phyloP scores from a whole-genome alignment of 2,797 vertebrate genomes.

The Cottoperca gobio region DNA sequence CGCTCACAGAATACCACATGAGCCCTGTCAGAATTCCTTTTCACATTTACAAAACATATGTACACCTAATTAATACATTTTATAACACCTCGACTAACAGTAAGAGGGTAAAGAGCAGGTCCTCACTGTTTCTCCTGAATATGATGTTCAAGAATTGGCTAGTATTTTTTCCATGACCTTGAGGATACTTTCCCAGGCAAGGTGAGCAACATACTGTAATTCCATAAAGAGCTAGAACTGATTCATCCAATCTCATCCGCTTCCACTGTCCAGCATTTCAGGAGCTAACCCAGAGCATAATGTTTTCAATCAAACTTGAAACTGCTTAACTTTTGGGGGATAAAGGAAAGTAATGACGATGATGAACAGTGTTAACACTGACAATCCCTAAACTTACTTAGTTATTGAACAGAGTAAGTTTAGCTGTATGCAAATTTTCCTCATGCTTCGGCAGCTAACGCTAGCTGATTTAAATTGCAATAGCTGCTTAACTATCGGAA shows the following conservation, averaged over 20 bases:
- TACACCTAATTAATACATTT: not conserved
- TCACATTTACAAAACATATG: constrained; percentile 10
- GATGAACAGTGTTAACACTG: not conserved
- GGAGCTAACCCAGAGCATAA: no score
- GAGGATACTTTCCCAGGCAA: not conserved
- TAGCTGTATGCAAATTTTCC: no score
- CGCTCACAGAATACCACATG: not conserved
- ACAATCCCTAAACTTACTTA: not conserved
- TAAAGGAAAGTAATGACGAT: not conserved
- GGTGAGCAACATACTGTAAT: not conserved
- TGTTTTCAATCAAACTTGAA: not conserved
- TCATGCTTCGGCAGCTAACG: no score
- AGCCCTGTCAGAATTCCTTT: not conserved
- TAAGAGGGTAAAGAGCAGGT: not conserved
- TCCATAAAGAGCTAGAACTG: not conserved
- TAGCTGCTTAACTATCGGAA: not conserved
- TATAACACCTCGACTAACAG: not conserved
- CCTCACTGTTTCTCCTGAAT: not conserved
- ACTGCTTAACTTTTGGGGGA: not conserved
- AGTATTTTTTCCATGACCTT: not conserved
- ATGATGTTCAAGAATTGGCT: not conserved
- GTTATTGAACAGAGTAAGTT: not conserved
- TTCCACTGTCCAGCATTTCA: no score
- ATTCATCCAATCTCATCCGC: not conserved
- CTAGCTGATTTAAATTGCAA: not conserved